Conservation (phyloP, 2,797 vertebrate genomes). For the Chanos chanos region DNA sequence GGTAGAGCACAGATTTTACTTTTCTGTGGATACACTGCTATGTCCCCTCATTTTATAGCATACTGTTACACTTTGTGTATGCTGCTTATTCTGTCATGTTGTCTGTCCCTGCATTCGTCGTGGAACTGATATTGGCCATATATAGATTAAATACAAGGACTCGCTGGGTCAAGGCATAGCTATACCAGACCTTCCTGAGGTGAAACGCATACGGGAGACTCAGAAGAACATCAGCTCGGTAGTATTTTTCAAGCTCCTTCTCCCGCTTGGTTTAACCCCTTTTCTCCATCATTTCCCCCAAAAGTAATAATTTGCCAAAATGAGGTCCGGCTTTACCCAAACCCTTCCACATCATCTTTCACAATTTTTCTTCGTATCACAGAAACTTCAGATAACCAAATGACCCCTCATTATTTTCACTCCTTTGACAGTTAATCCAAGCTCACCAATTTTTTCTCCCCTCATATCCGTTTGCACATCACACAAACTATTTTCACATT, state of each 20-base stretch:
- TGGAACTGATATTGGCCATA: slow-evolving; percentile 18
- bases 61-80: no score
- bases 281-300: neutral
- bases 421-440: neutral
- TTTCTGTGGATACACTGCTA: no score
- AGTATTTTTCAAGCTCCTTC: slow-evolving; percentile 46
- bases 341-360: neutral
- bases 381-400: neutral
- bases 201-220: slow-evolving; percentile 82
- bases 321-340: neutral
- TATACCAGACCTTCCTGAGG: slow-evolving; percentile 81
- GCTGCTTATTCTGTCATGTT: slow-evolving; percentile 14
- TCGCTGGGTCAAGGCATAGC: slow-evolving; percentile 77
- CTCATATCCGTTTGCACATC: neutral
- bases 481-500: no score
- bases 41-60: no score
- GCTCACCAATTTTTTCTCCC: neutral
- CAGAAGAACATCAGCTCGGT: slow-evolving; percentile 91
- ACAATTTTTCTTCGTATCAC: neutral
- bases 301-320: neutral
- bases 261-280: slow-evolving; percentile 10
- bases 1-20: no score
- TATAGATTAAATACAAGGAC: slow-evolving; percentile 86
- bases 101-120: slow-evolving; percentile 19
- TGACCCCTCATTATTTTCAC: neutral